Conservation (phyloP, 2,888 invertebrate species). For the Beris chalybata region DNA sequence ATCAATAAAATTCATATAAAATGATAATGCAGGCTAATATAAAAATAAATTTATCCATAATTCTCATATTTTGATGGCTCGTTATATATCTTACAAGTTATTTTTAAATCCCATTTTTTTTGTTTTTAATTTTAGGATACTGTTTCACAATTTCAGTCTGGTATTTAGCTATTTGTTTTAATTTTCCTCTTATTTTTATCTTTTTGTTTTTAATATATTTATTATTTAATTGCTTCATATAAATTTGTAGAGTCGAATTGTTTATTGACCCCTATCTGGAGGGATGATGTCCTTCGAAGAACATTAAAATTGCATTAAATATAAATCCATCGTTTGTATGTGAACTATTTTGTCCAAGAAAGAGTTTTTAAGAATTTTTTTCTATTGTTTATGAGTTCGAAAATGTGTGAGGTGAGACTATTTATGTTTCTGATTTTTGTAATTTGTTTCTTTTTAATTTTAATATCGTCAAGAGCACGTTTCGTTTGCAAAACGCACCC, state of each 20-base stretch:
- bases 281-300: slow-evolving; percentile 20
- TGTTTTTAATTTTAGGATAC: not conserved
- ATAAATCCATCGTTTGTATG: not conserved
- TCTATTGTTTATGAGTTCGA: slow-evolving; percentile 2
- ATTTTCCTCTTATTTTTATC: slow-evolving; percentile 8
- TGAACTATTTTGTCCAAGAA: not conserved
- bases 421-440: slow-evolving; percentile 5
- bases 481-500: slow-evolving; percentile 44
- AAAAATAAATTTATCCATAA: no score
- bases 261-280: slow-evolving; percentile 25
- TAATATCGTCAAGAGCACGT: slow-evolving; percentile 41
- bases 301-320: slow-evolving; percentile 8
- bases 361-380: slow-evolving; percentile 3
- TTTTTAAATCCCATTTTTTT: no score
- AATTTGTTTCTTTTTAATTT: slow-evolving; percentile 21
- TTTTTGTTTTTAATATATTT: slow-evolving; percentile 13
- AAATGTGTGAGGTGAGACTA: slow-evolving; percentile 4
- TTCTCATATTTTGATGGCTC: no score
- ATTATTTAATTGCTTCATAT: slow-evolving; percentile 5
- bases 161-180: slow-evolving; percentile 8
- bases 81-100: no score
- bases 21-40: no score
- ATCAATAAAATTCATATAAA: no score
- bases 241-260: slow-evolving; percentile 15
- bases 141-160: slow-evolving; percentile 26